These are phyloP conservation scores for Xenopus tropicalis DNA, from an alignment of 2,113 vertebrate genomes.

Conservation along the genomic window UCB_Xtro_10.0 CM004444.2:81528501-81529000, in stretches of 20 bases:
- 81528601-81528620: slow-evolving; percentile 53
- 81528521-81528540: slow-evolving; percentile 61
- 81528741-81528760: background rate
- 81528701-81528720: slow-evolving; percentile 7
- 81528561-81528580: slow-evolving; percentile 52
- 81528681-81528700: slow-evolving; percentile 2
- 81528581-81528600: slow-evolving; percentile 47
- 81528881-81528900: no score
- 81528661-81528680: slow-evolving; percentile 29
- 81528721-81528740: slow-evolving; percentile 12
- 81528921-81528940: no score
- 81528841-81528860: slow-evolving; percentile 23
- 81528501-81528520: slow-evolving; percentile 21
- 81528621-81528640: slow-evolving; percentile 45
- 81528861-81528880: slow-evolving; percentile 18
- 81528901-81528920: no score
- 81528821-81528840: slow-evolving; percentile 25
- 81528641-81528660: slow-evolving; percentile 35
- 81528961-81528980: background rate
- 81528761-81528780: slow-evolving; percentile 17
- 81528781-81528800: slow-evolving; percentile 25
- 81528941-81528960: background rate
- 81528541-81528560: slow-evolving; percentile 66
- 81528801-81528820: slow-evolving; percentile 31
- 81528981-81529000: no score